phyloP scores from a whole-genome alignment of 2,888 invertebrate genomes.

The Cynaeus angustus region DNA sequence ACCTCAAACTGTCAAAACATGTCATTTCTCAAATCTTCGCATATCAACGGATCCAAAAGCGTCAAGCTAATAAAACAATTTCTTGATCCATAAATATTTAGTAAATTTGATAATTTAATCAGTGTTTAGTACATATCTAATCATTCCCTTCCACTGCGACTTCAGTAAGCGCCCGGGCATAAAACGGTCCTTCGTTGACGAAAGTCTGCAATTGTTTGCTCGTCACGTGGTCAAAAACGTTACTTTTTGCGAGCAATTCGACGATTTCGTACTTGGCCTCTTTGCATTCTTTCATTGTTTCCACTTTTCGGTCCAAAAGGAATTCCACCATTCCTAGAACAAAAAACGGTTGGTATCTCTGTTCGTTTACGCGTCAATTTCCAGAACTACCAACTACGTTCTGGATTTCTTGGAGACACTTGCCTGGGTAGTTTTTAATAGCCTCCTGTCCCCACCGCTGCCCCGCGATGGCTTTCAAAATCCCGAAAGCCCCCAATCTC shows the following conservation, averaged over 20 bases:
- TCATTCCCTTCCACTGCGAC: conserved; percentile 83
- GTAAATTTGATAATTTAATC: too few relatives aligned
- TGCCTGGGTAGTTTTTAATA: conserved; percentile 82
- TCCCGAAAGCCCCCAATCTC: conserved; percentile 78
- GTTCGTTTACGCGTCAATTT: too few relatives aligned
- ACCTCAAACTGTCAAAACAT: too few relatives aligned
- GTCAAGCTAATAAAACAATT: too few relatives aligned
- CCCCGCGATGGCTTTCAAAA: conserved; percentile 79
- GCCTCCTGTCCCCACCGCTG: conserved; percentile 88
- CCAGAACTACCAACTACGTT: not conserved
- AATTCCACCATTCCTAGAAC: conserved; percentile 83
- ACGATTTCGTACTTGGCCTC: conserved; percentile 85
- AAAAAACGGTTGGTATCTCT: too few relatives aligned
- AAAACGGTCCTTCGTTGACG: conserved; percentile 86
- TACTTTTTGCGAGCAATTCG: conserved; percentile 74
- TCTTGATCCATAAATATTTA: too few relatives aligned
- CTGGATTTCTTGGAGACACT: too few relatives aligned
- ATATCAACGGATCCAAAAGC: too few relatives aligned
- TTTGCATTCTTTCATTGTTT: conserved; percentile 81
- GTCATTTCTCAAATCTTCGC: too few relatives aligned
- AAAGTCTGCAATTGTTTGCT: conserved; percentile 79
- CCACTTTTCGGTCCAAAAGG: conserved; percentile 82
- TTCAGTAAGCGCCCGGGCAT: conserved; percentile 80
- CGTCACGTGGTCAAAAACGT: conserved; percentile 77
- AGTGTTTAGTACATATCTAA: conserved; percentile 47